phyloP scores from a whole-genome alignment of 2,113 vertebrate genomes.

The Tachuris rubrigastra region DNA sequence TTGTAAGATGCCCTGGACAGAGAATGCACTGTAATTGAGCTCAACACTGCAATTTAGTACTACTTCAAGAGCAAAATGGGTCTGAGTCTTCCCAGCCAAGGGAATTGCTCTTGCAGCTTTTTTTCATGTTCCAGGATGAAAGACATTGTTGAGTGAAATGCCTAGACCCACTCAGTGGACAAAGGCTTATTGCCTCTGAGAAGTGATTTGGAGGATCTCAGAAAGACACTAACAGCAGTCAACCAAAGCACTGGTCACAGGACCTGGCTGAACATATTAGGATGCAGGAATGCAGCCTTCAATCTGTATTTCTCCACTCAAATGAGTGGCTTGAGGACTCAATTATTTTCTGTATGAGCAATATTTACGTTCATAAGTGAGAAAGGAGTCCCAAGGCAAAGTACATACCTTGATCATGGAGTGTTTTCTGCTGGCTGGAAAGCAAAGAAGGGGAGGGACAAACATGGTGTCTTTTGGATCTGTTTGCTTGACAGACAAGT shows the following conservation, averaged over 20 bases:
- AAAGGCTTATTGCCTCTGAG: neutral
- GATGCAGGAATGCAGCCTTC: neutral
- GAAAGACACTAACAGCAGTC: neutral
- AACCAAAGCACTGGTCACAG: neutral
- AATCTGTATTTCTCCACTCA: neutral
- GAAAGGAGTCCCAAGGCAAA: neutral
- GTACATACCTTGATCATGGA: neutral
- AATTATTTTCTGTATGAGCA: constrained; percentile 5
- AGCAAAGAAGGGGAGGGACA: neutral
- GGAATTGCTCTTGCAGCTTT: neutral
- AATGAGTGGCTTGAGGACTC: neutral
- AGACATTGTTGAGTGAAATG: neutral
- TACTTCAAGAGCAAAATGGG: neutral
- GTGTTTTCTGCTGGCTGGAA: neutral
- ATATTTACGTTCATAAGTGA: neutral
- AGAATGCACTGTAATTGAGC: neutral
- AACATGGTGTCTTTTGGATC: neutral
- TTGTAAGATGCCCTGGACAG: neutral
- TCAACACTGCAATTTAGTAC: neutral
- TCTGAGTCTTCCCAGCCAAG: neutral
- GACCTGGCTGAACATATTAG: neutral
- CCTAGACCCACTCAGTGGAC: neutral
- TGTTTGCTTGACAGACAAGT: constrained; percentile 4
- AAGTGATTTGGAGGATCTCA: neutral
- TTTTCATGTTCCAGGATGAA: neutral